Evolutionary conservation across 2,113 vertebrate genomes (phyloP), one percentile per base, ranked within the genome.

Genomic region (Syrrhaptes paradoxus): DNA sequence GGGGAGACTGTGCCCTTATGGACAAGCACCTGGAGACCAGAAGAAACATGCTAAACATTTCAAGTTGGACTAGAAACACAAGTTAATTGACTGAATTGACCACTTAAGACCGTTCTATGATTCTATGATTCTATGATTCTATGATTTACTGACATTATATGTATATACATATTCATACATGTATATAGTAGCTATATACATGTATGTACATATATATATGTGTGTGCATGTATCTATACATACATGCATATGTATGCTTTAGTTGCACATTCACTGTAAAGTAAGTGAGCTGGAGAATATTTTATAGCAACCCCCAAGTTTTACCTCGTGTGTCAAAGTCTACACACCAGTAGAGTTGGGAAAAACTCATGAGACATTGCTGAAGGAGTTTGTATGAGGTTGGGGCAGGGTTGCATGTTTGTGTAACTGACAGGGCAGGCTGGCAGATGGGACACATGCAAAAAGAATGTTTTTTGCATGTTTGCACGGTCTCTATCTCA

Each of bases 341-440:
- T 61, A 19, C 28, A 38, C 26, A 6, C n/a, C 21, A 54, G 15
- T n/a, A 78, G 26, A 57, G 7, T 4, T 11, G 4, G 12, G 4
- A 34, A 81, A 91, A 80, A 7, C 7, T 57, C 62, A 11, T 10
- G 34, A 54, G 19, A 66, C 9, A 8, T 5, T n/a, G 7, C 17
- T 68, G 34, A 68, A 79, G 17, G 25, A 43, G 3, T 25, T 77
- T 38, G 4, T 38, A 21, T 14, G 4, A 6, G 16, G 12, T 10
- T 52, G n/a, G 31, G 22, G 7, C 14, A 76, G 21, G 2, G 4
- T 59, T 76, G 66, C 14, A n/a, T 1, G 0, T 36, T 77, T 19
- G 2, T 43, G n/a, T 52, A 57, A 31, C 24, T 51, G 19, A 18
- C 22, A 38, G 36, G 25, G 24, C 18, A 75, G 41, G 24, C 24